These are phyloP conservation scores for Macrosiphum euphorbiae DNA, from an alignment of 2,888 invertebrate genomes.

Conservation along the genomic window DNA sequence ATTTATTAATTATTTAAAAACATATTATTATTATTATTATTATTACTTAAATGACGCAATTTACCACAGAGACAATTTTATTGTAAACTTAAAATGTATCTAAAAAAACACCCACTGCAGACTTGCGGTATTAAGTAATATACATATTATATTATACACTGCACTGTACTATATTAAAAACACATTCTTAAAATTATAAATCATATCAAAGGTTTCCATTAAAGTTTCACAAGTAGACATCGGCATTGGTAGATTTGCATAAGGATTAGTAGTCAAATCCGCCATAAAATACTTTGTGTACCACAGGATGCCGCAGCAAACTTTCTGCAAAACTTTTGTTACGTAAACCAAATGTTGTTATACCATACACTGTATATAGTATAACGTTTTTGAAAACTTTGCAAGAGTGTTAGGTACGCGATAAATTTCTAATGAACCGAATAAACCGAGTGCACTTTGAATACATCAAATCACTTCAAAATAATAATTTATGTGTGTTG, in stretches of 20 bases:
- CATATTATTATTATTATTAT: background rate
- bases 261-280: constrained; percentile 58
- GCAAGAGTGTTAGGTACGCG: constrained; percentile 13
- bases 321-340: constrained; percentile 39
- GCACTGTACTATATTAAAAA: background rate
- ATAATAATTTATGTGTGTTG: background rate
- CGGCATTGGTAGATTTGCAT: constrained; percentile 51
- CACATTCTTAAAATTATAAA: constrained; percentile 13
- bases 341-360: constrained; percentile 52
- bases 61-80: background rate
- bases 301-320: constrained; percentile 23
- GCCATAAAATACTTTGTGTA: constrained; percentile 49
- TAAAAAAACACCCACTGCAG: background rate
- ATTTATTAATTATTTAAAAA: constrained; percentile 3
- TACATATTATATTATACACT: background rate
- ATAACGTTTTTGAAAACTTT: constrained; percentile 48
- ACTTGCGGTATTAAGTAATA: background rate
- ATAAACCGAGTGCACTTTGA: constrained; percentile 38
- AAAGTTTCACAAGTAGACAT: constrained; percentile 55
- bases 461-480: constrained; percentile 22
- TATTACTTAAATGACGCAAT: background rate
- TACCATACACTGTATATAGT: background rate
- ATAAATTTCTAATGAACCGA: constrained; percentile 51
- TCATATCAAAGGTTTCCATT: constrained; percentile 48
- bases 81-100: background rate